phyloP scores from a whole-genome alignment of 1,140 invertebrate genomes.

The Orius insidiosus region DNA sequence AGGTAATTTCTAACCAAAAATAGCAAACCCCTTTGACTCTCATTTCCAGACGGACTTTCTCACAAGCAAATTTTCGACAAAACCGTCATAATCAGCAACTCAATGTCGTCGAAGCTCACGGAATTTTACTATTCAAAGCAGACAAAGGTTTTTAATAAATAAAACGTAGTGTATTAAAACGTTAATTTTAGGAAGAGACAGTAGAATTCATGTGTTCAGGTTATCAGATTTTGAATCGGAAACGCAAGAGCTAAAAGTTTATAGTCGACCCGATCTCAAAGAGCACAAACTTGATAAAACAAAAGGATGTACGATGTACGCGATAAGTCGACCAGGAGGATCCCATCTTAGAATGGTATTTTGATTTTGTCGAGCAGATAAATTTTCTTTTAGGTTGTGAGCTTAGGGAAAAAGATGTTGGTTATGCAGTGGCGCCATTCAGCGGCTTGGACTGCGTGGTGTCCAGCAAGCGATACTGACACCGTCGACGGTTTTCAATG shows the following conservation, averaged over 20 bases:
- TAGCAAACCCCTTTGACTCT: not conserved
- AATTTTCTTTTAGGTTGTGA: slow-evolving; percentile 32
- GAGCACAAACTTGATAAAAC: slow-evolving; percentile 49
- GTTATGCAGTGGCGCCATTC: slow-evolving; percentile 59
- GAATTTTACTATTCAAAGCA: slow-evolving; percentile 45
- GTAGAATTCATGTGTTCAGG: slow-evolving; percentile 50
- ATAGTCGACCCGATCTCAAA: slow-evolving; percentile 32
- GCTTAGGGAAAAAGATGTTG: slow-evolving; percentile 43
- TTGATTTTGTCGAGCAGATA: slow-evolving; percentile 8
- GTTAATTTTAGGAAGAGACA: slow-evolving; percentile 44
- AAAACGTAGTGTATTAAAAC: slow-evolving; percentile 29
- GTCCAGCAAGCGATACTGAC: slow-evolving; percentile 49
- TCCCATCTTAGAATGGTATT: slow-evolving; percentile 49
- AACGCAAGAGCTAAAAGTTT: slow-evolving; percentile 10
- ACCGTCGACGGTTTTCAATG: slow-evolving; percentile 53
- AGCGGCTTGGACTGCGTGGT: slow-evolving; percentile 60
- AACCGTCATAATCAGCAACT: slow-evolving; percentile 45
- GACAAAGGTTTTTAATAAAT: slow-evolving; percentile 46
- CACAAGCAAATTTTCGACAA: slow-evolving; percentile 53
- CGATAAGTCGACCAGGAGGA: slow-evolving; percentile 46
- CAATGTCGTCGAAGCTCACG: slow-evolving; percentile 52
- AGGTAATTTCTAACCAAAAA: slow-evolving; percentile 36
- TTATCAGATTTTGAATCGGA: slow-evolving; percentile 47
- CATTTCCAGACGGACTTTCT: slow-evolving; percentile 35
- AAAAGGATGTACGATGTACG: slow-evolving; percentile 49